Percentiles rank a stretch among this genome's conserved stretches.
These are phyloP conservation scores for Heliocidaris tuberculata DNA, from an alignment of 35 echinoderm and acorn worm species.

Conservation along the genomic window DNA sequence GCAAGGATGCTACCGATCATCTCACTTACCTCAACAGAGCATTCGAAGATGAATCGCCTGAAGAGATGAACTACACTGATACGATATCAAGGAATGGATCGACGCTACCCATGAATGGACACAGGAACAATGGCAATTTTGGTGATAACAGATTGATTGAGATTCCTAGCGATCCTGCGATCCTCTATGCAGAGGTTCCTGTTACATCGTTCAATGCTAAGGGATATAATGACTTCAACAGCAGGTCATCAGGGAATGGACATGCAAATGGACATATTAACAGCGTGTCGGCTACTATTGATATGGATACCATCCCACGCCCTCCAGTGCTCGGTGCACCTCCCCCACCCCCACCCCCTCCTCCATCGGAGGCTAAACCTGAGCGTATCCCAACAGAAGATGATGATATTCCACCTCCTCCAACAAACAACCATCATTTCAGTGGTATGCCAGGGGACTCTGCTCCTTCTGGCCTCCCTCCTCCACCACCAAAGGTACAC, in stretches of 20 bases:
- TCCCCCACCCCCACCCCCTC: conserved; percentile 22
- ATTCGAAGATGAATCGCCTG: background rate
- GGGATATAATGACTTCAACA: background rate
- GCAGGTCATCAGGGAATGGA: background rate
- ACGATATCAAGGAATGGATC: background rate
- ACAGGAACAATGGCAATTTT: background rate
- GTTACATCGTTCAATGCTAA: conserved; percentile 35
- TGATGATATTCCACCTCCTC: background rate
- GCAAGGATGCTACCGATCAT: background rate
- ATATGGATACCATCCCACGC: background rate
- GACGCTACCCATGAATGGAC: conserved; percentile 10
- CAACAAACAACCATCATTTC: conserved; percentile 33
- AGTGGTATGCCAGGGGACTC: background rate
- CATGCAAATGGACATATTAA: conserved; percentile 20
- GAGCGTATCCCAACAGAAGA: background rate
- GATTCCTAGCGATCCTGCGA: conserved; percentile 21
- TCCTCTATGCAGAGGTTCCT: conserved; percentile 25
- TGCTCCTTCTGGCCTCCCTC: background rate
- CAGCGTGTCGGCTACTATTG: background rate
- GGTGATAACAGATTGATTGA: conserved; percentile 29
- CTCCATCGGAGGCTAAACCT: background rate
- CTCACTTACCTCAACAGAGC: conserved; percentile 43
- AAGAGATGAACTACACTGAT: conserved; percentile 6
- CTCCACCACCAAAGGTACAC: background rate
- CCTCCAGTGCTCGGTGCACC: background rate